Conservation (phyloP, 2,888 invertebrate genomes). For the Lithophane ornitopus region DNA sequence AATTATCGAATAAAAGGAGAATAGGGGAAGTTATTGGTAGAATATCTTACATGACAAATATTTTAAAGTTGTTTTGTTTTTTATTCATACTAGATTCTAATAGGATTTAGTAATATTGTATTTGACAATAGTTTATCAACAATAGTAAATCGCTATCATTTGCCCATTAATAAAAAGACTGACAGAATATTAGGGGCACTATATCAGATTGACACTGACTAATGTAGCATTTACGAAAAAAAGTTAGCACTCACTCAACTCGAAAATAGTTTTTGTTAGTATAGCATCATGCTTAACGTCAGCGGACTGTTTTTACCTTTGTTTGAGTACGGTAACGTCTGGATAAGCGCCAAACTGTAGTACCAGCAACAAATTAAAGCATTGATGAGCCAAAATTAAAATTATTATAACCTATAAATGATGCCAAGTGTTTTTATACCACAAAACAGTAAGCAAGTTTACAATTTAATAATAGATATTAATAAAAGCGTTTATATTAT, state of each 20-base stretch:
- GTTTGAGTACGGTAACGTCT: constrained; percentile 70
- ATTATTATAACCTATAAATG: constrained; percentile 61
- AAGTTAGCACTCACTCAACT: constrained; percentile 23
- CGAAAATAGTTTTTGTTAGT: constrained; percentile 61
- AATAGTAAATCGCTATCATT: not conserved
- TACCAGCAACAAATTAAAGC: constrained; percentile 69
- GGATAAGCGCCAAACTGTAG: constrained; percentile 77
- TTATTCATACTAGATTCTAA: constrained; percentile 23
- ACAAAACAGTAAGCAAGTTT: constrained; percentile 40
- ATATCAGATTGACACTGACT: constrained; percentile 32
- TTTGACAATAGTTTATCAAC: not conserved
- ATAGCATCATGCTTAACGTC: constrained; percentile 68
- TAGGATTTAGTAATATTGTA: not conserved
- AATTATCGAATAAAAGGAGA: not conserved
- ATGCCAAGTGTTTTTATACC: constrained; percentile 50
- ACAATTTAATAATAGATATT: constrained; percentile 42
- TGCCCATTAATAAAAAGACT: constrained; percentile 7
- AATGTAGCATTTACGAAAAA: constrained; percentile 24
- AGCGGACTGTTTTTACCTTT: constrained; percentile 75
- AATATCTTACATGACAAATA: constrained; percentile 11
- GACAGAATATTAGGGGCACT: constrained; percentile 31
- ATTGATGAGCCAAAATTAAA: constrained; percentile 63
- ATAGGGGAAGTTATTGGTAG: not conserved
- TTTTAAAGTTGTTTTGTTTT: not conserved
- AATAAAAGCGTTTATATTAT: constrained; percentile 42